phyloP scores from a whole-genome alignment of 2,888 invertebrate species.

The Eremobia ochroleuca region DNA sequence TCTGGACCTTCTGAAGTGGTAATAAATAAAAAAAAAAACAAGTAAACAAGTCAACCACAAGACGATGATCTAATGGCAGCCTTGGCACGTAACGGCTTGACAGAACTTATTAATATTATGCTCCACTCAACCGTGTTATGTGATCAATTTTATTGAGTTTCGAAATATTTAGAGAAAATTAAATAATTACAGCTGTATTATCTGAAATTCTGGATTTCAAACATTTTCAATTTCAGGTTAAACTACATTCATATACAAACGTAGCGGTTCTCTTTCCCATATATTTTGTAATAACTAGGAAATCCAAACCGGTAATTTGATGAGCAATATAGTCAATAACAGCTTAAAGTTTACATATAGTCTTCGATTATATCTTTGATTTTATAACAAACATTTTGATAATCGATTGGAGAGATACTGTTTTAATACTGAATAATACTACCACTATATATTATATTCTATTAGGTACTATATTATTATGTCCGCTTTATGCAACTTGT shows the following conservation, averaged over 20 bases:
- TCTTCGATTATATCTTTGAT: neutral
- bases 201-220: neutral
- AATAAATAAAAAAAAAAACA: conserved; percentile 63
- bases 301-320: neutral
- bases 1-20: conserved; percentile 52
- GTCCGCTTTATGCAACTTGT: neutral
- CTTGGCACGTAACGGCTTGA: conserved; percentile 70
- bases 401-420: neutral
- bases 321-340: neutral
- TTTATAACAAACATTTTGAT: neutral
- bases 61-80: conserved; percentile 75
- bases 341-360: neutral
- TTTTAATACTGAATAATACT: neutral
- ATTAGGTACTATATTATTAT: neutral
- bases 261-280: neutral
- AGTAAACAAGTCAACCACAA: conserved; percentile 74
- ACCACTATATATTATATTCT: neutral
- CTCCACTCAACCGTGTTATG: conserved; percentile 38
- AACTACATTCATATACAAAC: neutral
- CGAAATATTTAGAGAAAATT: conserved; percentile 7
- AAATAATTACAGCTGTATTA: neutral
- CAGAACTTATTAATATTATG: conserved; percentile 59
- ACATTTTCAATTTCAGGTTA: neutral
- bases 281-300: no score
- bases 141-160: conserved; percentile 49